A percentile compares a stretch with the other conserved stretches of the same genome.
These are phyloP conservation scores for Watsonalla binaria DNA, from an alignment of 2,888 invertebrate genomes.

Conservation along the genomic window DNA sequence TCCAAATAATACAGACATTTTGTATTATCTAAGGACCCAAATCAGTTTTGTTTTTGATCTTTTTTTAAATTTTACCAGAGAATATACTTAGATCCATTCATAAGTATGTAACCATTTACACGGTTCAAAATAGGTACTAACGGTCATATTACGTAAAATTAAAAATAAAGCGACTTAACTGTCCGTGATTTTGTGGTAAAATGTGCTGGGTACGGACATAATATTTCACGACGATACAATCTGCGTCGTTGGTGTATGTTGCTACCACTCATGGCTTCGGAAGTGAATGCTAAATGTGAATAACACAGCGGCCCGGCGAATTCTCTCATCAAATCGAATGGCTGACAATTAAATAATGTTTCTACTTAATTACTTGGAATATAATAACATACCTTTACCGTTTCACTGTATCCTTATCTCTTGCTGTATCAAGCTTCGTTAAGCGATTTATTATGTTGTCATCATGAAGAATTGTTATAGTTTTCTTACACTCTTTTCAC, in stretches of 20 bases:
- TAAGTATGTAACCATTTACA: no score
- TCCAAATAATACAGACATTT: no score
- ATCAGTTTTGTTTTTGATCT: neutral
- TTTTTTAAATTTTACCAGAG: neutral
- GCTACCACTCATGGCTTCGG: constrained; percentile 15
- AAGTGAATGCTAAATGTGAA: constrained; percentile 13
- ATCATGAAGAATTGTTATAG: no score
- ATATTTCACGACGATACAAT: constrained; percentile 44
- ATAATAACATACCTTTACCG: neutral
- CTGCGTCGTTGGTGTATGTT: constrained; percentile 16
- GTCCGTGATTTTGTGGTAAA: constrained; percentile 8
- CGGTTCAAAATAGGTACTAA: neutral
- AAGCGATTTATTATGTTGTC: neutral
- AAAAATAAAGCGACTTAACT: constrained; percentile 4
- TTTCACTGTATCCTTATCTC: neutral
- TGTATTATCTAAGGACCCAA: no score
- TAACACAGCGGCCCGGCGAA: constrained; percentile 24
- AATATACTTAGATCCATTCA: neutral
- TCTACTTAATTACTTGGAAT: neutral
- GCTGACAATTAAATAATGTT: constrained; percentile 10
- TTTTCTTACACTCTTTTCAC: neutral
- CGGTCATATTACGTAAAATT: neutral
- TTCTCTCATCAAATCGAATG: constrained; percentile 35
- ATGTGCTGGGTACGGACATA: constrained; percentile 23
- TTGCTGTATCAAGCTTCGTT: neutral